Evolutionary conservation across 2,797 vertebrate genomes (phyloP), one percentile per base, ranked within the genome.

Genomic region (Amblyopsis hoosieri): DNA sequence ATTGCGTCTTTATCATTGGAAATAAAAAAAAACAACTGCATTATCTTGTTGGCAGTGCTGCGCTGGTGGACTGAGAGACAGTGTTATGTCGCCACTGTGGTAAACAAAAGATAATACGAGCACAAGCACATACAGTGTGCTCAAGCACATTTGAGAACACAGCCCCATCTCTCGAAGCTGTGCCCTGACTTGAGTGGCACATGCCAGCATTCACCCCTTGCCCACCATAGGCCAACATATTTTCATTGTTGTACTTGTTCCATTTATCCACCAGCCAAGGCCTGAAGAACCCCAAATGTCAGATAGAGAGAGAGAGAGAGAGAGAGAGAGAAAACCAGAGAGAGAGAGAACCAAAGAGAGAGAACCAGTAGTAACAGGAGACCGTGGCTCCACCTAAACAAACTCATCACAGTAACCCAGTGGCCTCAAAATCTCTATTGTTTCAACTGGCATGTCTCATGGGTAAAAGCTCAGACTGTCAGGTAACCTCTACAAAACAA

Each of bases 231-330:
- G 47, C 37, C 60, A 78, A 66, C 69, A 67, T 75, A 62, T 55
- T 37, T 19, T 62, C 72, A 75, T 72, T 80, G 72, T 80, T 75
- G 60, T 74, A 33, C 23, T 60, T 72, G 66, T 79, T 77, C 76
- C 74, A 69, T 67, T 70, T 67, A 57, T 52, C 54, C 33, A 47
- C 62, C 62, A 58, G 59, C 45, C 56, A 66, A 62, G 47, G 68
- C 65, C 68, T 62, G 45, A 48, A 48, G 57, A 71, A 74, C 66
- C 64, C 80, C 64, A 71, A 76, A 79, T 77, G 75, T 77, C 74
- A 69, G 37, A 54, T 57, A 7, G 15, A 57, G 58, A 31, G 49
- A 61, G 31, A 60, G 58, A 31, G 7, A 33, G 12, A 10, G 54
- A 33, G 53, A 62, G 31, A 60, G 58, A 33, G 8, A 37, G 12